Evolutionary conservation across 2,113 vertebrate genomes (phyloP), one percentile per base, ranked within the genome.

Genomic region (Hemichromis elongatus): DNA sequence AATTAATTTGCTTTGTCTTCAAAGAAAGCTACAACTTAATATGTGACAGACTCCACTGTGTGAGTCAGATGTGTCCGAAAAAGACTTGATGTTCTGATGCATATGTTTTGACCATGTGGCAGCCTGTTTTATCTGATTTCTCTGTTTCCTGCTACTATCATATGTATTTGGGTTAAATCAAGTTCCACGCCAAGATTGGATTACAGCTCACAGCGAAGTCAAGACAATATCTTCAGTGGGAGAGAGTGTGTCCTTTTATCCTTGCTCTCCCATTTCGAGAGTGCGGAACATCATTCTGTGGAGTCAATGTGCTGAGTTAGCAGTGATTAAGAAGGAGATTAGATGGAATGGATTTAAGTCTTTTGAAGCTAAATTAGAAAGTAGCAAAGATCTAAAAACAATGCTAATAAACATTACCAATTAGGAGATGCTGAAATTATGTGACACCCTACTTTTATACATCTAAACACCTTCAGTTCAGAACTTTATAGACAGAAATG

Each of bases 271-370:
- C 52, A 10, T 47, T 61, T 73, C 2, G 37, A 33, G 11, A 75
- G 16, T 12, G 12, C 68, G 50, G 6, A 24, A 42, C 7, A 2
- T 30, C 57, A 28, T 70, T 68, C 37, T 19, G 28, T 18, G 61
- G 26, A n/a, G 1, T 0, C 30, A 35, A 24, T n/a, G 59, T 84
- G 84, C 86, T 88, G 86, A 83, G 61, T 45, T 12, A 83, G 86
- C 88, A 83, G 70, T 79, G 8, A 80, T 42, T 33, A 28, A 11
- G 40, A 53, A 75, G 75, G 50, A 59, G 80, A 85, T 90, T 88
- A 68, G 83, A 80, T 53, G 57, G 21, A 81, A 90, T 85, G 66
- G 86, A 88, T 84, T 87, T 81, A 10, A n/a, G 45, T 52, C 26
- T 33, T 45, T 13, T 52, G 26, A 85, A 81, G 50, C 24, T 14